A percentile compares a stretch with the other conserved stretches of the same genome.
Conservation (phyloP, 35 echinoderm and acorn worm species). For the Stichopus chloronotus region DNA sequence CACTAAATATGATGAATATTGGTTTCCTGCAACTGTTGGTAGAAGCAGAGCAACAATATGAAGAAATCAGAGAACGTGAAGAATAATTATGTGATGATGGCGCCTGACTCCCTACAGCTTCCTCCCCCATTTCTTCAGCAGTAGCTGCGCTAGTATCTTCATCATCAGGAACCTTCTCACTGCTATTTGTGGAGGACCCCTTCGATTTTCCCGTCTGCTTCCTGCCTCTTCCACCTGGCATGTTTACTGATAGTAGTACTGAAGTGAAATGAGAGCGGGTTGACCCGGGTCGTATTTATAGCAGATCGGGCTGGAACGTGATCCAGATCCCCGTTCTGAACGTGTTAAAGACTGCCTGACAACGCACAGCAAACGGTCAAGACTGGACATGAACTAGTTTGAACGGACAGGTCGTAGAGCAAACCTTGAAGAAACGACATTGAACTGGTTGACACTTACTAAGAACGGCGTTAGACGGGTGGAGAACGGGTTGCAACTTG, state of each 20-base stretch:
- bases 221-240: background rate
- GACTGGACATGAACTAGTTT: background rate
- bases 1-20: constrained; percentile 1
- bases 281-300: background rate
- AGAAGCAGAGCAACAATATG: constrained; percentile 37
- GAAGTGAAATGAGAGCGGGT: background rate
- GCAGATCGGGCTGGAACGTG: background rate
- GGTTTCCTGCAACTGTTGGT: constrained; percentile 13
- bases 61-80: constrained; percentile 26
- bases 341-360: background rate
- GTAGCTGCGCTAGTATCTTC: background rate
- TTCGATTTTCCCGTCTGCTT: background rate
- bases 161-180: background rate
- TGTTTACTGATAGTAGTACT: constrained; percentile 1
- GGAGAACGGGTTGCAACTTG: background rate
- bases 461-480: no score
- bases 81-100: background rate
- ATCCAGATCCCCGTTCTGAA: constrained; percentile 3
- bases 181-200: background rate
- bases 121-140: background rate
- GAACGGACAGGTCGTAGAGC: background rate
- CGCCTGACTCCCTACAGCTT: background rate
- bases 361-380: background rate
- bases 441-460: background rate
- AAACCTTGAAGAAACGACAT: background rate